Conservation (phyloP, 2,113 vertebrate genomes). For the Istiophorus platypterus region DNA sequence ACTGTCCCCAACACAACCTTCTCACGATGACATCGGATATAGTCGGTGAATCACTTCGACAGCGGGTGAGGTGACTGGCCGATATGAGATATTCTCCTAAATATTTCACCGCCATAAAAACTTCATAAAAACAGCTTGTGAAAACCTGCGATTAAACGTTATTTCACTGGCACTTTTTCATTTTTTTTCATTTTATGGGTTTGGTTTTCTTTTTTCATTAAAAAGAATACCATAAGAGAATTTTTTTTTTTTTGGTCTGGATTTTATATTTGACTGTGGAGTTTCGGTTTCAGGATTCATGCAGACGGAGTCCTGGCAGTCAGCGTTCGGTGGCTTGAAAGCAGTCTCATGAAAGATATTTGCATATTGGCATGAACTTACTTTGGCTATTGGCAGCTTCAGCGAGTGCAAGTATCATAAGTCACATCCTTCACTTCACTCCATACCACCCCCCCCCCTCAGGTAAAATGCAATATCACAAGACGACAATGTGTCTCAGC, state of each 20-base stretch:
- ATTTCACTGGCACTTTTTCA: no score
- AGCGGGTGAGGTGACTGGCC: no score
- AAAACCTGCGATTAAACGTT: neutral
- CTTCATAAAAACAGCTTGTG: neutral
- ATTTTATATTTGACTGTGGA: neutral
- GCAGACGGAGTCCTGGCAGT: neutral
- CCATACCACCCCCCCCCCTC: slow-evolving; percentile 6
- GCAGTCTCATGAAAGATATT: neutral
- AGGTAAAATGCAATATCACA: slow-evolving; percentile 19
- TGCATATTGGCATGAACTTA: neutral
- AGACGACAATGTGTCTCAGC: neutral
- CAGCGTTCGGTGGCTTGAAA: neutral
- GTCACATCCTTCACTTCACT: neutral
- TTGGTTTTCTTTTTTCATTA: no score
- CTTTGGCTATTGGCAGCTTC: neutral
- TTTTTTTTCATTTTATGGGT: no score
- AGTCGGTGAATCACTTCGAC: no score
- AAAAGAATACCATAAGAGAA: no score
- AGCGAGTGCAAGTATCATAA: neutral
- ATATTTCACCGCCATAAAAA: neutral
- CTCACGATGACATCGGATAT: neutral
- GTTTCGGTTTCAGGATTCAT: neutral
- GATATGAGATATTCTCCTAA: no score
- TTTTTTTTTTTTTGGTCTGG: no score
- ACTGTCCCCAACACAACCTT: neutral